These are phyloP conservation scores for Athalia cordata DNA, from an alignment of 2,888 invertebrate species.

Conservation along the genomic window DNA sequence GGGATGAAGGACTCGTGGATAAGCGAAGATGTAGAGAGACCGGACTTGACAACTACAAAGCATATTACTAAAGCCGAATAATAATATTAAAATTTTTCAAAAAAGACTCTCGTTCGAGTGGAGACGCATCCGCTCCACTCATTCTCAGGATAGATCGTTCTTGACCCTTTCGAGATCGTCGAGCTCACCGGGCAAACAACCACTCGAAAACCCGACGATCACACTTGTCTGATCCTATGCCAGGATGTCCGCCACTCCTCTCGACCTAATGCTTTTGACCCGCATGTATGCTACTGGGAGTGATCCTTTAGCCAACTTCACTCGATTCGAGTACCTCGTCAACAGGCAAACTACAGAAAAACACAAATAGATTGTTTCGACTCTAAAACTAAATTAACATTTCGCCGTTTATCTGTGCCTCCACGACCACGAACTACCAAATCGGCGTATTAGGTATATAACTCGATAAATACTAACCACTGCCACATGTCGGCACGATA, in stretches of 20 bases:
- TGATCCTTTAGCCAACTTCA: slow-evolving; percentile 1
- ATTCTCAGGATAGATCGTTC: neutral
- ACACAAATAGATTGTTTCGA: neutral
- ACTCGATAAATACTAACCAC: neutral
- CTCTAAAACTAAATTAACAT: neutral
- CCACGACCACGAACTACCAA: no score
- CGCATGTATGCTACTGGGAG: neutral
- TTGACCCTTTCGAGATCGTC: slow-evolving; percentile 24
- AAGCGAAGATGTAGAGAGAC: neutral
- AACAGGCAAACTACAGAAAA: neutral
- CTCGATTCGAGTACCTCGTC: neutral
- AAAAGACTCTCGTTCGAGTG: slow-evolving; percentile 5
- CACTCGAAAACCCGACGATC: neutral
- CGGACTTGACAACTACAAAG: neutral
- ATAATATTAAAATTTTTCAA: neutral
- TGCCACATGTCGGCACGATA: no score
- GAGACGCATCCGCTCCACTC: neutral
- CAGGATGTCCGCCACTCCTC: slow-evolving; percentile 5
- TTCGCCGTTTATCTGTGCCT: neutral
- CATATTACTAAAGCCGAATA: neutral
- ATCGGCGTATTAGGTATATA: no score
- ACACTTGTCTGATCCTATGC: slow-evolving; percentile 7
- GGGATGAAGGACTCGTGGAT: neutral
- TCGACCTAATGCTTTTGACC: slow-evolving; percentile 6
- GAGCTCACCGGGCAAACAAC: slow-evolving; percentile 12